Conservation (phyloP, 30 jellyfish, hydroid and myxozoan species). For the Chrysaora quinquecirrha region DNA sequence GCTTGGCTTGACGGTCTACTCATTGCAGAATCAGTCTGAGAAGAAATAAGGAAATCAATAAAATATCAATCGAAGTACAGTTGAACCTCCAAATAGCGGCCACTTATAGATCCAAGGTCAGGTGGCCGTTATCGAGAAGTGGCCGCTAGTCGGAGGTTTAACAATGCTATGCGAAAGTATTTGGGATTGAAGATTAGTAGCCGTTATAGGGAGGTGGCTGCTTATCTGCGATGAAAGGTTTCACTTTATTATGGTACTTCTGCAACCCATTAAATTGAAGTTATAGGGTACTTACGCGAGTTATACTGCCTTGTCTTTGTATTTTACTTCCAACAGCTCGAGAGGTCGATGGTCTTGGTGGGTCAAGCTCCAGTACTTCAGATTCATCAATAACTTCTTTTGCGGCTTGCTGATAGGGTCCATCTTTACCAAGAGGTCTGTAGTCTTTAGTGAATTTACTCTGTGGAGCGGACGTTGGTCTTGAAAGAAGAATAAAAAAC, state of each 20-base stretch:
- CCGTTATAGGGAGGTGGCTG: too few species aligned
- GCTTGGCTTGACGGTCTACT: conserved; percentile 33
- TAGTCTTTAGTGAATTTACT: conserved; percentile 32
- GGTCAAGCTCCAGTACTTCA: neutral
- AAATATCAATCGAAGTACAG: neutral
- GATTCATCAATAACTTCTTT: conserved; percentile 25
- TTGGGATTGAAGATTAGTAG: too few species aligned
- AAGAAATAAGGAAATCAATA: neutral
- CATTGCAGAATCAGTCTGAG: conserved; percentile 36
- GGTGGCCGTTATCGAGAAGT: too few species aligned
- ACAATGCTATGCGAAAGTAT: too few species aligned
- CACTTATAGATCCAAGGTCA: neutral
- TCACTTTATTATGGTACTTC: too few species aligned
- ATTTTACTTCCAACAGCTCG: neutral
- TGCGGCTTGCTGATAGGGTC: conserved; percentile 20
- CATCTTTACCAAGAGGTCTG: conserved; percentile 20
- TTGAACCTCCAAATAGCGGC: neutral
- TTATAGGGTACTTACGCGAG: neutral
- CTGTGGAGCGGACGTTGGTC: conserved; percentile 80
- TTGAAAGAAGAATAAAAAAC: neutral
- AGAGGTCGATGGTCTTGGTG: conserved; percentile 40
- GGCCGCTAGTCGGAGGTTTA: too few species aligned
- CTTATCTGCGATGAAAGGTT: too few species aligned
- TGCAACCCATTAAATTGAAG: too few species aligned
- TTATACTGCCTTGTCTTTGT: neutral